Conservation (phyloP, 2,888 invertebrate genomes). For the Dryococelus australis region DNA sequence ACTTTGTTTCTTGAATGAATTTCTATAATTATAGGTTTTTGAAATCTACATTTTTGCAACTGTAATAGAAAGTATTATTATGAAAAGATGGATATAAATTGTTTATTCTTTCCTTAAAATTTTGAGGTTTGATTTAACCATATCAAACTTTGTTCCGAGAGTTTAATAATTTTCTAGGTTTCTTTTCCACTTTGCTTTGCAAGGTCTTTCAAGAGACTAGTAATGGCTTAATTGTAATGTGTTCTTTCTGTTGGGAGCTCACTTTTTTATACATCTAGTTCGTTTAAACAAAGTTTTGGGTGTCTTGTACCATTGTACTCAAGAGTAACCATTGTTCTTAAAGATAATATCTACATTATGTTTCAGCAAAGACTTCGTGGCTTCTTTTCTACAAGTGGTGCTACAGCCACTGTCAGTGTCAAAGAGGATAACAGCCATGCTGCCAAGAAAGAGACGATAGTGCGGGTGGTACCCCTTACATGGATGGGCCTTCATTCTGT, state of each 20-base stretch:
- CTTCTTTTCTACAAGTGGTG: constrained; percentile 24
- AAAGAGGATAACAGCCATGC: constrained; percentile 24
- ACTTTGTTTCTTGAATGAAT: no score
- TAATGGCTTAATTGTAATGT: no score
- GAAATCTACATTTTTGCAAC: no score
- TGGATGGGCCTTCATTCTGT: constrained; percentile 35
- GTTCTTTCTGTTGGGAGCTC: no score
- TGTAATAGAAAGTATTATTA: no score
- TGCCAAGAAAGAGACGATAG: constrained; percentile 38
- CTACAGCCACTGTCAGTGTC: constrained; percentile 23
- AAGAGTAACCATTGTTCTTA: no score
- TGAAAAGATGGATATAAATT: no score
- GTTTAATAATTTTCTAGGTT: not conserved
- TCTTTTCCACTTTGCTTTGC: not conserved
- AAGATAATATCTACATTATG: not conserved
- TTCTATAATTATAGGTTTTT: no score
- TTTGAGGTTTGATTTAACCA: no score
- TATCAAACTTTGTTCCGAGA: constrained; percentile 28
- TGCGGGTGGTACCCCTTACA: constrained; percentile 43
- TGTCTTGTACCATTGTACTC: not conserved
- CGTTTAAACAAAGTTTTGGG: not conserved
- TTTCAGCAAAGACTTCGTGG: constrained; percentile 35
- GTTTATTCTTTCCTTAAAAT: no score
- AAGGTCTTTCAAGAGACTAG: no score
- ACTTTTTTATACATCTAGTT: no score